A percentile compares a stretch with the other conserved stretches of the same genome.
These are phyloP conservation scores for Acanthosoma haemorrhoidale DNA, from an alignment of 2,888 invertebrate species.

Conservation along the genomic window DNA sequence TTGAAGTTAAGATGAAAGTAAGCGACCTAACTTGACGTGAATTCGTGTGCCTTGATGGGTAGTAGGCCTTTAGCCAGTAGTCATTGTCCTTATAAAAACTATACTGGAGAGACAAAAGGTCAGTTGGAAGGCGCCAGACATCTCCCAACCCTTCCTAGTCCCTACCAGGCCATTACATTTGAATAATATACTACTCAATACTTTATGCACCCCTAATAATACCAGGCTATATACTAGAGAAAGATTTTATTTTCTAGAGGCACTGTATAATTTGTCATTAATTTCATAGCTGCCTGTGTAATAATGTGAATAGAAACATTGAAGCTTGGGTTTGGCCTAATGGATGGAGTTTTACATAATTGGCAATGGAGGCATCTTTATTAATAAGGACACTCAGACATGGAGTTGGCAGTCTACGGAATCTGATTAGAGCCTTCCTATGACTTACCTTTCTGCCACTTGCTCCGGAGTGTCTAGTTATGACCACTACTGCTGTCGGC, in stretches of 20 bases:
- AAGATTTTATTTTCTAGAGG: background rate
- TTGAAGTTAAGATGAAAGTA: no score
- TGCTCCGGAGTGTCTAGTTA: no score
- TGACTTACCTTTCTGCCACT: slow-evolving; percentile 5
- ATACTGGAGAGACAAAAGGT: background rate
- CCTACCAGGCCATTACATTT: background rate
- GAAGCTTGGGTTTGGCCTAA: background rate
- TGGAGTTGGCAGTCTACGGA: background rate
- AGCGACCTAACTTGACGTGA: no score
- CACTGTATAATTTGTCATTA: background rate
- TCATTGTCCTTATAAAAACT: background rate
- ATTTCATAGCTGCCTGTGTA: background rate
- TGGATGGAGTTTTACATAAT: background rate
- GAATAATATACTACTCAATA: slow-evolving; percentile 15
- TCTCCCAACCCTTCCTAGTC: background rate
- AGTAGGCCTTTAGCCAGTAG: background rate
- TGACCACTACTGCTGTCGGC: no score
- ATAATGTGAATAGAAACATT: slow-evolving; percentile 4
- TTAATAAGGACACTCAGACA: background rate
- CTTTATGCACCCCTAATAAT: slow-evolving; percentile 15
- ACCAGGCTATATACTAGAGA: background rate
- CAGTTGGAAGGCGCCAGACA: background rate
- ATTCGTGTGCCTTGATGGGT: no score
- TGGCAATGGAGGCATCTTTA: background rate
- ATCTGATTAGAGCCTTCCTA: no score